These are phyloP conservation scores for Thymelicus acteon DNA, from an alignment of 2,888 invertebrate genomes.

Conservation along the genomic window DNA sequence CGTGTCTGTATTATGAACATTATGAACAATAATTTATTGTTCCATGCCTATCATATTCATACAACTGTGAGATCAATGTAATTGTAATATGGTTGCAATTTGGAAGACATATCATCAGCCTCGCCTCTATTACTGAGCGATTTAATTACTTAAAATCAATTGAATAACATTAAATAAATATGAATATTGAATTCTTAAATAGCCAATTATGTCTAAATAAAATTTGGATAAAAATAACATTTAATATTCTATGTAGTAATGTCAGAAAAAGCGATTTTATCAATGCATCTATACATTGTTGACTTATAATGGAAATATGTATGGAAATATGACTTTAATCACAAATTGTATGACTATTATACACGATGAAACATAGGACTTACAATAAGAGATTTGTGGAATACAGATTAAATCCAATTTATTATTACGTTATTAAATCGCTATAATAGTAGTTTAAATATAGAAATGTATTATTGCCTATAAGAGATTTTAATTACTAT, in stretches of 20 bases:
- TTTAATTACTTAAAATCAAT: not conserved
- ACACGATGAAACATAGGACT: conserved; percentile 25
- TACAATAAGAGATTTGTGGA: not conserved
- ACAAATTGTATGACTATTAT: conserved; percentile 19
- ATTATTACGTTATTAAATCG: not conserved
- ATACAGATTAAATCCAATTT: conserved; percentile 4
- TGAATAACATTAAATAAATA: conserved; percentile 7
- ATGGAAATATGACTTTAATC: conserved; percentile 19
- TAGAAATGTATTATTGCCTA: conserved; percentile 5
- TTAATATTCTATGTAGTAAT: not conserved
- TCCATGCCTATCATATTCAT: no score
- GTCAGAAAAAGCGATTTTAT: not conserved
- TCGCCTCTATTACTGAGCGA: conserved; percentile 6
- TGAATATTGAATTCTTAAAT: not conserved
- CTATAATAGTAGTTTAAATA: not conserved
- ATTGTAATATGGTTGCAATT: conserved; percentile 59
- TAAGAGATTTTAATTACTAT: not conserved
- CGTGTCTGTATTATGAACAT: not conserved
- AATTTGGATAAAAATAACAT: not conserved
- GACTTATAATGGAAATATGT: conserved; percentile 12
- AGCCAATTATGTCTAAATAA: not conserved
- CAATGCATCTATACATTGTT: not conserved
- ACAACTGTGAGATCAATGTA: conserved; percentile 61
- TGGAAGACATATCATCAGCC: conserved; percentile 59
- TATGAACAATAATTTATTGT: no score